Evolutionary conservation across 2,797 vertebrate species (phyloP).

Genomic region (Gobionotothen gibberifrons): DNA sequence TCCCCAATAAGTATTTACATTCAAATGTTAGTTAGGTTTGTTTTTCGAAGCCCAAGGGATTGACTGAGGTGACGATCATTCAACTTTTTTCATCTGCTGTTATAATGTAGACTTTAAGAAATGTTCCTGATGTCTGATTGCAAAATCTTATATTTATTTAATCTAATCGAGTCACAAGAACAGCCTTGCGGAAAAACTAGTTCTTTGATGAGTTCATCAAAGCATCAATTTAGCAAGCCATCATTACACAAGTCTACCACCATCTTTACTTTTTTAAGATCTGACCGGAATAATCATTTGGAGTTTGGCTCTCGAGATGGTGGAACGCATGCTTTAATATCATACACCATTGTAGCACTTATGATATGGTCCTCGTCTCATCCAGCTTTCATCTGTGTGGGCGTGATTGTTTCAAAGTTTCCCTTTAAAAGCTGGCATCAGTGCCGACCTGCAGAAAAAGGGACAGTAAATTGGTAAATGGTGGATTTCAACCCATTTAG

Average conservation of each 20-base stretch:
- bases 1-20: not conserved
- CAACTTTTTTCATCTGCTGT: constrained; percentile 39
- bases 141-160: constrained; percentile 47
- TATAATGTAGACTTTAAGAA: constrained; percentile 27
- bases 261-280: constrained; percentile 55
- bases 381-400: not conserved
- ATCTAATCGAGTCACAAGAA: constrained; percentile 61
- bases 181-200: constrained; percentile 56
- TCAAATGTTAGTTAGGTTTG: constrained; percentile 4
- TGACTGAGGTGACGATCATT: constrained; percentile 46
- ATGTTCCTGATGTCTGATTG: constrained; percentile 46
- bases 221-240: constrained; percentile 62
- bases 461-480: constrained; percentile 10
- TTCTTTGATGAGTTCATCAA: constrained; percentile 75
- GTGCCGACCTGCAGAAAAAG: constrained; percentile 6
- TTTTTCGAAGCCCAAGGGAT: not conserved
- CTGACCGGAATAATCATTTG: constrained; percentile 64
- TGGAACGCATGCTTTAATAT: constrained; percentile 23
- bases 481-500: constrained; percentile 9
- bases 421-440: not conserved
- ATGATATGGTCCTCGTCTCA: not conserved
- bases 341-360: not conserved
- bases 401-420: constrained; percentile 7
- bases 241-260: constrained; percentile 60
- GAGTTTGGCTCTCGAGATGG: constrained; percentile 28